These are phyloP conservation scores for Clinocottus analis DNA, from an alignment of 2,113 vertebrate genomes.

Conservation along the genomic window DNA sequence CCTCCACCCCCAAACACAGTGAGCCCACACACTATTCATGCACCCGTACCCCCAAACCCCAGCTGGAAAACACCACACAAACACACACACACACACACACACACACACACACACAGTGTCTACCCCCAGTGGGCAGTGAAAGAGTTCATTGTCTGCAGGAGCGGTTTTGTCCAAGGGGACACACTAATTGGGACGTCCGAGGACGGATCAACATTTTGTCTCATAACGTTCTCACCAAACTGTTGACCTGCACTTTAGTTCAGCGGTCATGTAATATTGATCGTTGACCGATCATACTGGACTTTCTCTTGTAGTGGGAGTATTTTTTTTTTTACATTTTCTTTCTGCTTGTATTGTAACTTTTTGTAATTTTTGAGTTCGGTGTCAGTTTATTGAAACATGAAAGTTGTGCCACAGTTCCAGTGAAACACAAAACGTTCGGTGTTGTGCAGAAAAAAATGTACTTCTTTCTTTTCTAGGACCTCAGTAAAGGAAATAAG, in stretches of 20 bases:
- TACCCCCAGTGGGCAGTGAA: conserved; percentile 57
- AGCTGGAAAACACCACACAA: conserved; percentile 42
- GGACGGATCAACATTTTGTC: conserved; percentile 35
- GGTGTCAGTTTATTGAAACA: neutral
- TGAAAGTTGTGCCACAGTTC: neutral
- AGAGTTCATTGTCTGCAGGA: conserved; percentile 59
- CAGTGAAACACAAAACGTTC: neutral
- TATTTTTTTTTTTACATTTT: no score
- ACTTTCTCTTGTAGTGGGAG: neutral
- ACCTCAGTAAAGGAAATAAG: no score
- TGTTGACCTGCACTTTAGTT: neutral
- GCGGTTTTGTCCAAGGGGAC: conserved; percentile 26
- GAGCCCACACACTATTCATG: conserved; percentile 34
- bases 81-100: conserved; percentile 27
- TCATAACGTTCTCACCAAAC: conserved; percentile 32
- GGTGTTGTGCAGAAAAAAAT: neutral
- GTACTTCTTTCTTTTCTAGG: neutral
- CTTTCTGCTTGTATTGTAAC: no score
- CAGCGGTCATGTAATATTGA: neutral
- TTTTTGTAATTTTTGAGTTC: no score
- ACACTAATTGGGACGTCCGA: conserved; percentile 58
- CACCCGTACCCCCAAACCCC: conserved; percentile 25
- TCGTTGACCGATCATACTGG: neutral
- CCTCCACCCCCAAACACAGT: conserved; percentile 12
- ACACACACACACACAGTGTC: neutral